Conservation (phyloP, 2,113 vertebrate species). For the Cepphus grylle region DNA sequence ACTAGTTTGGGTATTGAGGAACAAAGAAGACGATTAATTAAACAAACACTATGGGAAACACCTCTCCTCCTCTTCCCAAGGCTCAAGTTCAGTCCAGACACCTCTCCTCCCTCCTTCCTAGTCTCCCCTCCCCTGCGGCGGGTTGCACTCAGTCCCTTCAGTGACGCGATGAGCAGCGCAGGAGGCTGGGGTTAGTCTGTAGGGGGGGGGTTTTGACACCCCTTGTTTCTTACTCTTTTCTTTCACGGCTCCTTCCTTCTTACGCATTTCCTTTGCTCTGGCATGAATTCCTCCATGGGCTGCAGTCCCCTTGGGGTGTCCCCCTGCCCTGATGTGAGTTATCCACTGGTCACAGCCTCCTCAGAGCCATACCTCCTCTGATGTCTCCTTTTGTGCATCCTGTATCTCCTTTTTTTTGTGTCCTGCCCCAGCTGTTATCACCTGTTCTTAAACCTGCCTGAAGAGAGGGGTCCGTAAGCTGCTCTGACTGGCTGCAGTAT, state of each 20-base stretch:
- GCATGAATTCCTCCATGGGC: background rate
- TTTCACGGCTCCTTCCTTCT: background rate
- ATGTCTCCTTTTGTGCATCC: background rate
- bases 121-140: background rate
- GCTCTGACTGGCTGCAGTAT: background rate
- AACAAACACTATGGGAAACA: background rate
- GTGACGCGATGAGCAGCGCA: accelerated
- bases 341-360: background rate
- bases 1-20: background rate
- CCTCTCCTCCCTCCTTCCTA: background rate
- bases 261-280: background rate
- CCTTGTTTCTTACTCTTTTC: background rate
- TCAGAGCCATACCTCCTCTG: background rate
- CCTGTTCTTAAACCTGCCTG: background rate
- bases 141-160: background rate
- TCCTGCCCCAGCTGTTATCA: background rate
- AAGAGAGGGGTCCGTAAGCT: background rate
- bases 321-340: background rate
- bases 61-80: background rate
- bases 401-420: background rate
- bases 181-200: background rate
- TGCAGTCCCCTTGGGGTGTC: background rate
- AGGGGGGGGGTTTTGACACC: background rate
- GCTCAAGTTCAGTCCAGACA: background rate
- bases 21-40: background rate